Evolutionary conservation across 2,797 vertebrate genomes (phyloP).

Genomic region (Hirundo rustica): DNA sequence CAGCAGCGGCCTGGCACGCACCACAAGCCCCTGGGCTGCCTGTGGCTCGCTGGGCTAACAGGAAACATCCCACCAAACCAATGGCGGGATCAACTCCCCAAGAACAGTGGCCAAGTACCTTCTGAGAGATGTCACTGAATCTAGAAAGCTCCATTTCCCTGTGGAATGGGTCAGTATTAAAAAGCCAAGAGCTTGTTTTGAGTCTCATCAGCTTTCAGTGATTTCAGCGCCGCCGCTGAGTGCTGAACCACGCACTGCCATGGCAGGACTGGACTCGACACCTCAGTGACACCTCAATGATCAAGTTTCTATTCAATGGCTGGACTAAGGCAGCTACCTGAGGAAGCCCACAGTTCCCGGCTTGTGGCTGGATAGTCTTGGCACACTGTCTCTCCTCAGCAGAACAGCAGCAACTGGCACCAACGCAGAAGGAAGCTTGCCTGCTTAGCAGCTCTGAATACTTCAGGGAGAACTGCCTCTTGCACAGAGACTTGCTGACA

Average conservation of each 20-base stretch:
- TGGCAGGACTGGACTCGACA: not conserved
- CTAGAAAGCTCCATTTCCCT: not conserved
- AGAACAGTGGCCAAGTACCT: fast-evolving
- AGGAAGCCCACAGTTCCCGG: not conserved
- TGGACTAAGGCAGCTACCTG: not conserved
- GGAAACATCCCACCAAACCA: not conserved
- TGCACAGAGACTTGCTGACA: not conserved
- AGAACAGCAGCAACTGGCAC: not conserved
- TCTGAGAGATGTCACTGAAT: not conserved
- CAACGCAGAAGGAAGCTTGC: not conserved
- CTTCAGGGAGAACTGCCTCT: not conserved
- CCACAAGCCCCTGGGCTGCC: not conserved
- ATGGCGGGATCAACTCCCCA: not conserved
- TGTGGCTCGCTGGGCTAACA: not conserved
- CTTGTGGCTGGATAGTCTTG: not conserved
- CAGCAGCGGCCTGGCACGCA: not conserved
- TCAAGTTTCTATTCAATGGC: not conserved
- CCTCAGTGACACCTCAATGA: not conserved
- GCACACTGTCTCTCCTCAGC: not conserved
- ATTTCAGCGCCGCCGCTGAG: not conserved
- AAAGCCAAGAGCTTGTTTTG: not conserved
- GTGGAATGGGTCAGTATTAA: not conserved
- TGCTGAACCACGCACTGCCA: not conserved
- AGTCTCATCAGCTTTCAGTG: not conserved
- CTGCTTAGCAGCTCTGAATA: not conserved